phyloP scores from a whole-genome alignment of 2,888 invertebrate species.

The Hypselothyrea guttata region DNA sequence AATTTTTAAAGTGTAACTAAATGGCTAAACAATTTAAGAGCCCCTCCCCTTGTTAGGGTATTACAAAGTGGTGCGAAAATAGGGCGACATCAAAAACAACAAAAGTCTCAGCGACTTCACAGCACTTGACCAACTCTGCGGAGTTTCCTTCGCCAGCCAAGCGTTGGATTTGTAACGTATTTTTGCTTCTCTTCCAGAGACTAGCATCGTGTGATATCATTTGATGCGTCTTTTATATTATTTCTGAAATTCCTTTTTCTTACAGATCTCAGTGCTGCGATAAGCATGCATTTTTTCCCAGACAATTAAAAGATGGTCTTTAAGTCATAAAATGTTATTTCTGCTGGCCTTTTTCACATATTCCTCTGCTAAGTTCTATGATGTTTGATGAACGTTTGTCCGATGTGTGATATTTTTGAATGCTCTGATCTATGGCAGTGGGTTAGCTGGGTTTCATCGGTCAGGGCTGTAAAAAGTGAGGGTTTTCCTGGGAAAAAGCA shows the following conservation, averaged over 20 bases:
- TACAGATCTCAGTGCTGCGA: slow-evolving; percentile 39
- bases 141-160: slow-evolving; percentile 39
- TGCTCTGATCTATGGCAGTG: slow-evolving; percentile 42
- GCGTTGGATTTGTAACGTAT: slow-evolving; percentile 72
- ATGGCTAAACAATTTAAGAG: too few relatives aligned
- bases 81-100: slow-evolving; percentile 54
- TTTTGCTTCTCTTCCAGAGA: slow-evolving; percentile 15
- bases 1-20: too few relatives aligned
- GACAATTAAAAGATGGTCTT: slow-evolving; percentile 64
- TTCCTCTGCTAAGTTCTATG: slow-evolving; percentile 3
- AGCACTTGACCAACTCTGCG: slow-evolving; percentile 61
- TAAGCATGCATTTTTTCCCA: slow-evolving; percentile 69
- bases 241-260: slow-evolving; percentile 23
- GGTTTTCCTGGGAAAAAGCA: too few relatives aligned
- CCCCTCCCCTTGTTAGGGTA: slow-evolving; percentile 23
- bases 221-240: slow-evolving; percentile 8
- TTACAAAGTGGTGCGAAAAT: slow-evolving; percentile 47
- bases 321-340: slow-evolving; percentile 43
- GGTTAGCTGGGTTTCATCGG: slow-evolving; percentile 16
- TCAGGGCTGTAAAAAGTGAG: too few relatives aligned
- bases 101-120: slow-evolving; percentile 48
- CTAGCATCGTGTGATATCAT: slow-evolving; percentile 11
- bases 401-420: slow-evolving; percentile 20
- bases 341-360: slow-evolving; percentile 12
- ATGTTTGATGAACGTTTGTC: slow-evolving; percentile 8